Conservation (phyloP, 2,113 vertebrate genomes). For the Syngnathus floridae region DNA sequence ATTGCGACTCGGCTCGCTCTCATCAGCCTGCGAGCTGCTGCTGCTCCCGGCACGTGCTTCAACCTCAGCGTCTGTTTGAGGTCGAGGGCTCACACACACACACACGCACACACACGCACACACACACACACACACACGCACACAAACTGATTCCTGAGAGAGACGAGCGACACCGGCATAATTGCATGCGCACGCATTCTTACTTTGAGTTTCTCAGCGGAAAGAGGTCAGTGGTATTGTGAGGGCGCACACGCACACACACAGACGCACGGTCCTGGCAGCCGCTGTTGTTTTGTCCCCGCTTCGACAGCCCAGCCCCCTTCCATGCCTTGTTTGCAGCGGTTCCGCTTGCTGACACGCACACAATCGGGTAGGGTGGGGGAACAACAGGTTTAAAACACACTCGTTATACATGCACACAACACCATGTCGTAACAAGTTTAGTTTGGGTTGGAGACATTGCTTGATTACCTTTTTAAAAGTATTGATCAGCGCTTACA, state of each 20-base stretch:
- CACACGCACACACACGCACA: too few relatives aligned
- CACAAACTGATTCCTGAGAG: constrained; percentile 6
- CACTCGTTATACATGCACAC: constrained; percentile 1
- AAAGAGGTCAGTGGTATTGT: constrained; percentile 51
- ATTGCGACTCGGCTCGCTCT: constrained; percentile 12
- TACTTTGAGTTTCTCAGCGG: constrained; percentile 49
- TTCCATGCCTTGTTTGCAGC: constrained; percentile 22
- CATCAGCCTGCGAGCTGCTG: constrained; percentile 39
- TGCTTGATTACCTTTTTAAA: too few relatives aligned
- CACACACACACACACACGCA: constrained; percentile 6
- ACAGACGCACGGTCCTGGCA: constrained; percentile 34
- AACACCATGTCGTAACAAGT: neutral
- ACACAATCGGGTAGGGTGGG: constrained; percentile 11
- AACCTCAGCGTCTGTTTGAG: constrained; percentile 22
- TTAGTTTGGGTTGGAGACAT: neutral
- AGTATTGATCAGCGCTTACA: too few relatives aligned
- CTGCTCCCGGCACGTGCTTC: constrained; percentile 38
- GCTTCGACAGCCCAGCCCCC: constrained; percentile 18
- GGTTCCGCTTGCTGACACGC: constrained; percentile 30
- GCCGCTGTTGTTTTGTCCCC: constrained; percentile 43
- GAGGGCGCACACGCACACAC: constrained; percentile 16
- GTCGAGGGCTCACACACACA: constrained; percentile 2
- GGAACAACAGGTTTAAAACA: constrained; percentile 46
- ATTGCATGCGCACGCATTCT: constrained; percentile 32
- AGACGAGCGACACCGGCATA: constrained; percentile 1